Evolutionary conservation across 2,797 vertebrate genomes (phyloP), one percentile per base, ranked within the genome.

Genomic region (Anabas testudineus): DNA sequence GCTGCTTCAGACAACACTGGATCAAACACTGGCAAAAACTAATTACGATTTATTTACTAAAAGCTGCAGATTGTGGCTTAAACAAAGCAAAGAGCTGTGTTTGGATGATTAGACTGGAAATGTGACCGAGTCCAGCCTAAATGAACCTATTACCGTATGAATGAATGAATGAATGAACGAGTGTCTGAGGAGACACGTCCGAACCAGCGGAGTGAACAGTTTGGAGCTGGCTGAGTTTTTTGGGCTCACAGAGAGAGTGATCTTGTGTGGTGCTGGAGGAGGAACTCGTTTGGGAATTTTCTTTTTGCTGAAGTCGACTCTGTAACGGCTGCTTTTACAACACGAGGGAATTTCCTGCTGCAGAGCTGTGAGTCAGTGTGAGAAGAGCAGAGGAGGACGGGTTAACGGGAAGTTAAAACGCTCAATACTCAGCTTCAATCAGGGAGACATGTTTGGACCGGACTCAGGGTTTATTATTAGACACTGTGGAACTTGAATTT

Each of bases 301-400:
- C 36, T 21, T 39, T 7, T 14, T 49, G 26, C 26, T 15, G 16
- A 16, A 4, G 43, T 57, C 46, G 67, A 18, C 43, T 21, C 14
- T 59, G 47, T 77, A 43, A 67, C 24, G 64, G 62, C 56, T 36
- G 76, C 47, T 74, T 83, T 74, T 45, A 58, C 51, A 51, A 34
- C 70, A 57, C 0, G 10, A 62, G 83, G 85, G 83, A 83, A 48
- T 86, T 88, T 86, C 84, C 86, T 78, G 63, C 52, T 32, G 51
- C 65, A 34, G 68, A 36, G 19, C 55, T 70, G 15, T 76, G 73
- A 81, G 56, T 80, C 71, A 58, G 49, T 15, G 13, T 21, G 24
- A 8, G 8, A 21, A 15, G 24, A 2, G 32, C 8, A 7, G 56
- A 30, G 42, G 12, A 34, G 26, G 34, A 55, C 36, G 14, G n/a